Percentiles rank a stretch among this genome's conserved stretches.
phyloP scores from a whole-genome alignment of 2,797 vertebrate species.

The Amazona ochrocephala region DNA sequence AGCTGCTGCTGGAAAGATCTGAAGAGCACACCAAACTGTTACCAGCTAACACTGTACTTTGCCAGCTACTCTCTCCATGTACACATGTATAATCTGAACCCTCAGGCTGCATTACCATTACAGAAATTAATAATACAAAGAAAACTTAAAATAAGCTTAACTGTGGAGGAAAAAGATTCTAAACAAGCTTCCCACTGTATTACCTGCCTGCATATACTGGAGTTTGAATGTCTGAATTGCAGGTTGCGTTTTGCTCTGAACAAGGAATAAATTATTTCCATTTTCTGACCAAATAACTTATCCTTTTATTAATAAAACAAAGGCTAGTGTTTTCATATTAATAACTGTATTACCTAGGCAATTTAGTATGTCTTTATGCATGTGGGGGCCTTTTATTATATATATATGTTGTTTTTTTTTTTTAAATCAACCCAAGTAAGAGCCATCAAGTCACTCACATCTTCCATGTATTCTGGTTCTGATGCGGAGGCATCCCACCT shows the following conservation, averaged over 20 bases:
- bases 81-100: neutral
- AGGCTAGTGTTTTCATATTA: neutral
- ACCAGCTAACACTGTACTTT: neutral
- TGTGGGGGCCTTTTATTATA: neutral
- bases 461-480: constrained; percentile 98
- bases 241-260: neutral
- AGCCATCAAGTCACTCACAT: constrained; percentile 83
- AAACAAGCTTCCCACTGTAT: neutral
- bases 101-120: neutral
- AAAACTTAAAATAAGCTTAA: neutral
- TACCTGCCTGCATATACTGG: neutral
- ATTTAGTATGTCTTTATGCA: neutral
- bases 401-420: neutral
- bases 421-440: neutral
- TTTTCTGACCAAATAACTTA: neutral
- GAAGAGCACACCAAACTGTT: neutral
- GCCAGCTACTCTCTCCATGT: neutral
- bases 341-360: neutral
- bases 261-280: neutral
- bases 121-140: neutral
- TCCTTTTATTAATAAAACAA: neutral
- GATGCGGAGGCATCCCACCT: constrained; percentile 98
- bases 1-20: neutral
- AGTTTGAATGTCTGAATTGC: neutral
- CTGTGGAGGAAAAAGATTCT: neutral